Base-by-base conservation (phyloP, 2,113 vertebrate genomes). In the Rhinichthys klamathensis region DNA sequence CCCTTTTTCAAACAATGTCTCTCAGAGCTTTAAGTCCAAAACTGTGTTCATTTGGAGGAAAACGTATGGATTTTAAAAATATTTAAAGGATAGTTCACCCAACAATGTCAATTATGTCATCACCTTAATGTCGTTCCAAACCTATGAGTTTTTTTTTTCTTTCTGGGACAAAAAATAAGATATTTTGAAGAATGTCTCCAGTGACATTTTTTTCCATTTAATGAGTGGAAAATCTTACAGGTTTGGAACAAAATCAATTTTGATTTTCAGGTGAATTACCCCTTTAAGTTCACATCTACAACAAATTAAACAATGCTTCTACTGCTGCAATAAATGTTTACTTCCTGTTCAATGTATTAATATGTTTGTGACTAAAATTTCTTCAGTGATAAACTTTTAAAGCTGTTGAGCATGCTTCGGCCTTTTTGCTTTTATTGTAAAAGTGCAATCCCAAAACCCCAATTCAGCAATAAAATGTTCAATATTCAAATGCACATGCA, bases 401-500 rank as follows among this genome's bases (percentile, higher is more conserved):
- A 49, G n/a, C 12, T 49, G n/a, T 49, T 49, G 5, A 46, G 72
- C 72, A 27, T 49, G 41, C n/a, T n/a, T n/a, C n/a, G n/a, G n/a
- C n/a, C n/a, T n/a, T n/a, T n/a, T n/a, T n/a, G n/a, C n/a, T n/a
- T n/a, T n/a, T n/a, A n/a, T n/a, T n/a, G n/a, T n/a, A n/a, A n/a
- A n/a, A n/a, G n/a, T n/a, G n/a, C n/a, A 74, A 74, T 74, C 27
- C 15, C 74, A 30, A 76, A 76, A 51, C 2, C 9, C 4, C 13
- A 76, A 23, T 54, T 32, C 25, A 76, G 74, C 49, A 76, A 76
- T 15, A 46, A 30, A 30, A 80, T 79, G 12, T 46, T 65, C 23
- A 80, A 65, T 44, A 80, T 80, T 63, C 9, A 63, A 80, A 63
- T 51, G 46, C 74, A 54, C 46, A 51, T 25, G 27, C 16, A 27